Conservation (phyloP, 2,797 vertebrate species). For the Mastacembelus armatus region DNA sequence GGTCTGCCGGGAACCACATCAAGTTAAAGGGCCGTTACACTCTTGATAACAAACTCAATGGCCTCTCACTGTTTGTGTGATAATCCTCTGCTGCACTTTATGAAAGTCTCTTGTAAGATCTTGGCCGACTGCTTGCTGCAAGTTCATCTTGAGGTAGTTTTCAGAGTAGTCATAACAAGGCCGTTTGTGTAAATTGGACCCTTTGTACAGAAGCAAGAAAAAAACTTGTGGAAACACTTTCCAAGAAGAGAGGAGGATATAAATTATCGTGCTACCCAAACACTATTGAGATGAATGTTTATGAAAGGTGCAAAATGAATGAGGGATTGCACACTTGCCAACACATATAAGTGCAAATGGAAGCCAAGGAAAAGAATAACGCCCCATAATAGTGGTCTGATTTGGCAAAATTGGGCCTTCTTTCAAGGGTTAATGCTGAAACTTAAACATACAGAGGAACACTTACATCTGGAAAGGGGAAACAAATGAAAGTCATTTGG, state of each 20-base stretch:
- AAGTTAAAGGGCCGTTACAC: constrained; percentile 12
- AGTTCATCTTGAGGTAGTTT: constrained; percentile 75
- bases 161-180: constrained; percentile 57
- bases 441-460: constrained; percentile 73
- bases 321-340: neutral
- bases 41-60: neutral
- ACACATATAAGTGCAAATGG: constrained; percentile 58
- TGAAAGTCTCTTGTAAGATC: too few species aligned
- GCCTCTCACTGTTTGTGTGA: neutral
- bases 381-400: constrained; percentile 76
- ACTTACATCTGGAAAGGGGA: constrained; percentile 74
- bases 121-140: too few species aligned
- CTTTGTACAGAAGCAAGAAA: neutral
- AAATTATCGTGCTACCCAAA: neutral
- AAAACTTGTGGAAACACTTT: neutral
- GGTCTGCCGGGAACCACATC: neutral
- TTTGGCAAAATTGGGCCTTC: constrained; percentile 78
- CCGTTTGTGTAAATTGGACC: fast-evolving
- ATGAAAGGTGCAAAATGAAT: neutral
- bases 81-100: constrained; percentile 18
- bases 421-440: constrained; percentile 13
- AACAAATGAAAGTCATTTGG: neutral
- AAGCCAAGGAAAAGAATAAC: constrained; percentile 67
- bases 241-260: neutral
- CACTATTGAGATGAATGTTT: constrained; percentile 22